Evolutionary conservation across 1,140 invertebrate species (phyloP).

Genomic region (Hetaerina americana): DNA sequence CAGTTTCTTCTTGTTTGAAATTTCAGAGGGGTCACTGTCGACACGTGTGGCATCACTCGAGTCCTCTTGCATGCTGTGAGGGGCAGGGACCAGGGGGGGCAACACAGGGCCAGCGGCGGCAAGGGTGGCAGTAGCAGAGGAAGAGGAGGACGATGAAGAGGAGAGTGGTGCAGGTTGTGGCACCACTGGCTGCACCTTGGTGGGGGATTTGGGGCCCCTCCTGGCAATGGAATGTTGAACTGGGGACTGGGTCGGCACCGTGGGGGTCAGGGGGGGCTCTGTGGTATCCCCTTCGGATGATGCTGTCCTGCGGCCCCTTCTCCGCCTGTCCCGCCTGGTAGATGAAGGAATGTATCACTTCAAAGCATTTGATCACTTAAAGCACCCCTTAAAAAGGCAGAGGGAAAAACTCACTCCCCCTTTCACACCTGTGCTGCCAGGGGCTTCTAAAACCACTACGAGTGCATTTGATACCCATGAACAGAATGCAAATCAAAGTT

Average conservation of each 20-base stretch:
- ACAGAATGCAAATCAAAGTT: no score
- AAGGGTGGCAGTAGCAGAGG: constrained; percentile 5
- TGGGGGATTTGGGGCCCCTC: constrained; percentile 16
- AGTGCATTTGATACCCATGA: no score
- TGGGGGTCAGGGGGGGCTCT: constrained; percentile 4
- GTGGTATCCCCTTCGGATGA: constrained; percentile 16
- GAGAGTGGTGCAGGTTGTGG: constrained; percentile 10
- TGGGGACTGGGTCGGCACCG: constrained; percentile 4
- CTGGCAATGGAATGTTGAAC: constrained; percentile 7
- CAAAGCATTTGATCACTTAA: no score
- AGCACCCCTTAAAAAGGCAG: no score
- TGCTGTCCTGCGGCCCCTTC: constrained; percentile 18
- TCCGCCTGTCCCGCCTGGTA: constrained; percentile 13
- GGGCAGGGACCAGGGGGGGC: not conserved
- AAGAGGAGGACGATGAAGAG: no score
- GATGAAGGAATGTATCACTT: not conserved
- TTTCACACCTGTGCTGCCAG: no score
- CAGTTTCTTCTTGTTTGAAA: constrained; percentile 2
- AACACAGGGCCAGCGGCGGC: not conserved
- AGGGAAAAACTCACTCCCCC: no score
- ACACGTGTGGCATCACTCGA: not conserved
- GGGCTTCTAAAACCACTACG: no score
- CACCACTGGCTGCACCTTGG: constrained; percentile 17
- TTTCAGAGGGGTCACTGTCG: not conserved
- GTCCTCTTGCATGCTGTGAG: not conserved